Evolutionary conservation across 2,113 vertebrate genomes (phyloP), one percentile per base, ranked within the genome.

Genomic region (Prionailurus viverrinus): DNA sequence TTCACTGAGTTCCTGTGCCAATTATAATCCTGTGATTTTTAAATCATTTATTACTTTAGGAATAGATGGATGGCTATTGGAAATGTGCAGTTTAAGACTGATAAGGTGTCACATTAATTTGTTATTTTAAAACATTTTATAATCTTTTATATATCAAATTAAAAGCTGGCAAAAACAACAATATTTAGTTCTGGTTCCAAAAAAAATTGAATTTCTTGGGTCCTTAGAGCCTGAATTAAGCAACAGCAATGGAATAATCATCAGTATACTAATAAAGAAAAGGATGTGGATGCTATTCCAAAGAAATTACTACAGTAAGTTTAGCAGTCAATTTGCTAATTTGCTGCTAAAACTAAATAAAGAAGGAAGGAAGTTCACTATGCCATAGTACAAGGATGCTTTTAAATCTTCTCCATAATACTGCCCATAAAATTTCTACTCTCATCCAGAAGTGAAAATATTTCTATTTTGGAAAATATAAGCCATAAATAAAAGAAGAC

Each of bases 401-500:
- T 92, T 89, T 89, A 63, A 29, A 61, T 41, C 76, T 69, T 51
- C 10, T 58, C 23, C 76, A 18, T 87, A 91, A 73, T 91, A 68
- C 33, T 61, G 15, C 27, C 19, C 58, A 55, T 83, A 83, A 48
- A 87, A 69, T 69, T 33, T 87, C 39, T 78, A 61, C 33, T 36
- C 5, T 39, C 4, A 36, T 16, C 18, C n/a, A 25, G 33, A 33
- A 92, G 53, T 73, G 23, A 92, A 82, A 27, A 71, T 79, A 65
- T 51, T 80, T 80, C 55, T 91, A 11, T 83, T 95, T 91, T 33
- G 7, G 6, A 84, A 73, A 61, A 69, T 15, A 68, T 51, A 36
- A 68, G 27, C 11, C 68, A 68, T 61, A 94, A 88, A 76, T 86
- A 74, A 95, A 92, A 87, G 74, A 23, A 65, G 83, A 65, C 61